phyloP scores from a whole-genome alignment of 1,140 invertebrate genomes.

The Telenomus remus region DNA sequence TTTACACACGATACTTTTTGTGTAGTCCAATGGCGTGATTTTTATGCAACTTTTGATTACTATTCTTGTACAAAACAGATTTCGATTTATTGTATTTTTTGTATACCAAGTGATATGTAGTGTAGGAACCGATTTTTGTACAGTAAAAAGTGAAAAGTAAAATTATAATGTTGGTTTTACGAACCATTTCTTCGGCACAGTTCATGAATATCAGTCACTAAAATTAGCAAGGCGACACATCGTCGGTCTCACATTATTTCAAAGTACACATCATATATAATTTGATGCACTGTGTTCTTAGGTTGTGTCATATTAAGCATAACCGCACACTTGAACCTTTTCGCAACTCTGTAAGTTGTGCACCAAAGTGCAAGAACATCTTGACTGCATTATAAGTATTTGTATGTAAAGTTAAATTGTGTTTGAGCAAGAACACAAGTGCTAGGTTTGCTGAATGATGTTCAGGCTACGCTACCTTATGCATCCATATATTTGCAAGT shows the following conservation, averaged over 20 bases:
- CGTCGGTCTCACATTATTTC: conserved; percentile 25
- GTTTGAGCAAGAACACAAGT: conserved; percentile 8
- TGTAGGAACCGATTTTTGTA: too few relatives aligned
- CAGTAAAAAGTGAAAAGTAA: too few relatives aligned
- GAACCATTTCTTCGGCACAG: too few relatives aligned
- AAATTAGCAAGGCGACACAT: conserved; percentile 17
- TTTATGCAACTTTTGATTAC: too few relatives aligned
- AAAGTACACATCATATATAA: conserved; percentile 26
- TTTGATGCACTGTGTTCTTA: conserved; percentile 26
- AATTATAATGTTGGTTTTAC: too few relatives aligned
- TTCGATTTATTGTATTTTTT: too few relatives aligned
- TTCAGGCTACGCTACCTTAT: not conserved
- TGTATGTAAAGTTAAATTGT: conserved; percentile 47
- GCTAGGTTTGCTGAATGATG: conserved; percentile 23
- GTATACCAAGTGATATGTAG: too few relatives aligned
- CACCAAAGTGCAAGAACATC: conserved; percentile 34
- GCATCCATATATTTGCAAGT: too few relatives aligned
- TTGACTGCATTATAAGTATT: conserved; percentile 28
- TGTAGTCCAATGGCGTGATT: too few relatives aligned
- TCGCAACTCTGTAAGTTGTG: conserved; percentile 35
- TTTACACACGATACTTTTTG: too few relatives aligned
- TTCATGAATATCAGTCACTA: not conserved
- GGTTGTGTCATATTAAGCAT: conserved; percentile 33
- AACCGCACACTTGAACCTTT: conserved; percentile 34
- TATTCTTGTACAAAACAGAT: too few relatives aligned